Base-by-base conservation (phyloP, 2,888 invertebrate species). In the Eupithecia subumbrata region DNA sequence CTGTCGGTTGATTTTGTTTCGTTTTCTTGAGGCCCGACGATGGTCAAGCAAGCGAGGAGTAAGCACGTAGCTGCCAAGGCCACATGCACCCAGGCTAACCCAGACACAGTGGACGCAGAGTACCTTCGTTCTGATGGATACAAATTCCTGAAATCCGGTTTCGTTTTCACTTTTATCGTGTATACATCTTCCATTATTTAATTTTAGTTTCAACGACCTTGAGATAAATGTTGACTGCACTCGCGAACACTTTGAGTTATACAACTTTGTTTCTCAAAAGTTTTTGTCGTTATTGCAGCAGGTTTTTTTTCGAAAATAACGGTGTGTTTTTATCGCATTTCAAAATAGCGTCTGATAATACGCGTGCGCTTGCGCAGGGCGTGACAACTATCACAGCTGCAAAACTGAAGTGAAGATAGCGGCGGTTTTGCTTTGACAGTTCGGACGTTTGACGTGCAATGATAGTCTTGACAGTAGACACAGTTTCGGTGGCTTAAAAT, bases 91-190 rank as follows among this genome's bases (percentile, higher is more conserved):
- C 96, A 95, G 2, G 96, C 96, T 56, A 97, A 85, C 0, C 96
- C 96, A 5, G 96, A 95, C 1, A 96, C 96, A 0, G 96, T 96
- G 0, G 96, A 96, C 0, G 96, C 96, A 0, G 96, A 96, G 84
- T 96, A 96, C 73, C 96, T 91, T 79, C 96, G 89, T 85, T 97
- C 96, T 0, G 96, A 96, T 0, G 96, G 96, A 81, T 96, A 96
- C 52, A 96, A 84, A 79, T 93, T 94, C 76, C 95, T 91, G 1
- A 96, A 95, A 81, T 96, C 95, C 2, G 96, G 96, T 86, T 96
- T 95, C 12, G 96, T 95, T 87, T 96, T 96, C 84, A 96, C 96
- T 92, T 96, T 96, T 77, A 96, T 96, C 81, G 96, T 96, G 85
- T 96, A 96, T 25, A 96, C 96, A 89, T 96, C 96, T 92, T 96